Evolutionary conservation across 2,888 invertebrate genomes (phyloP).

Genomic region (Cosmia pyralina): DNA sequence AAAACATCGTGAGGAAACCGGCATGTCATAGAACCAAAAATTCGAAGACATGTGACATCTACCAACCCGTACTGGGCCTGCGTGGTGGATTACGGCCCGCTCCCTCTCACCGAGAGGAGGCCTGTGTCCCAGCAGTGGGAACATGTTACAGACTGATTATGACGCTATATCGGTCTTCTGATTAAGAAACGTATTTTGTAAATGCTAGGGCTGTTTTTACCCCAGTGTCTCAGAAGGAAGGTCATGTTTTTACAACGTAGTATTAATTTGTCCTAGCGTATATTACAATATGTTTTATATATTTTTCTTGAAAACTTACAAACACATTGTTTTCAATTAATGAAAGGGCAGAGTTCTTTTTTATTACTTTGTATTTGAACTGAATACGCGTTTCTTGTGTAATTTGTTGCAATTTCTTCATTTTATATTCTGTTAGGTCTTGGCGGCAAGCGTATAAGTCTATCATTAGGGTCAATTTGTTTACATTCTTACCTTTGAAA

Average conservation of each 20-base stretch:
- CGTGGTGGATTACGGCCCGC: no score
- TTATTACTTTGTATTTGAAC: constrained; percentile 17
- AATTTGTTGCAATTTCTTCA: constrained; percentile 47
- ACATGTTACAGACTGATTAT: no score
- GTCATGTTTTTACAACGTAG: not conserved
- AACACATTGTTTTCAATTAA: constrained; percentile 35
- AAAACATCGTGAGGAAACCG: no score
- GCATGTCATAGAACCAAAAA: no score
- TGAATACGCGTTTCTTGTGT: constrained; percentile 24
- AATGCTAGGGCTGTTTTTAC: not conserved
- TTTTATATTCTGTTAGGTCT: constrained; percentile 47
- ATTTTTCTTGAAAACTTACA: constrained; percentile 31
- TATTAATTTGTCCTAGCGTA: not conserved
- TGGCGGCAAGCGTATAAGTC: not conserved
- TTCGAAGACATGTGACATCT: no score
- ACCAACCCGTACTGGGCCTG: no score
- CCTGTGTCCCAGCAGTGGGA: no score
- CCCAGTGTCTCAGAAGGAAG: no score
- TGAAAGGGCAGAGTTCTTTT: constrained; percentile 23
- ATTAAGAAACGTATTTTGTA: not conserved
- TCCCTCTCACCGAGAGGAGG: no score
- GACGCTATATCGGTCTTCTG: not conserved
- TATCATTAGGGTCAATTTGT: constrained; percentile 30
- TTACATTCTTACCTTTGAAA: constrained; percentile 9
- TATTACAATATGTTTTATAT: not conserved